A percentile compares a stretch with the other conserved stretches of the same genome.
phyloP scores from a whole-genome alignment of 2,888 invertebrate genomes.

The Drosophila pseudotalamancana region DNA sequence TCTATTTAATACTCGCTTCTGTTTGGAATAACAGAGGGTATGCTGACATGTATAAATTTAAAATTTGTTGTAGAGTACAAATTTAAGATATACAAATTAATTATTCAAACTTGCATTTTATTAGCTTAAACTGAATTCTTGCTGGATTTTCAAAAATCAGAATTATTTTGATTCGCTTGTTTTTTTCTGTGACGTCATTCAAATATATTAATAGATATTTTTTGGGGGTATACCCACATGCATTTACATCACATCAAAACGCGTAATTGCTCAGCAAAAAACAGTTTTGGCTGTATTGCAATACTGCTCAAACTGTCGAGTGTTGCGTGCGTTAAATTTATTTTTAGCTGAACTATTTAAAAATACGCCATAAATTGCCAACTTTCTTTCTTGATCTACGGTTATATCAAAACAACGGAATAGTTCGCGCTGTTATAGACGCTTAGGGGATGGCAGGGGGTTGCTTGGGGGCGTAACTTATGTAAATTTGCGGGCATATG shows the following conservation, averaged over 20 bases:
- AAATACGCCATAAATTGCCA: constrained; percentile 22
- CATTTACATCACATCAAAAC: neutral
- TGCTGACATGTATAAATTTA: too few relatives aligned
- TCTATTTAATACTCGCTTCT: too few relatives aligned
- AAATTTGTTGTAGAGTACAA: too few relatives aligned
- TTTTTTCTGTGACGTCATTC: constrained; percentile 16
- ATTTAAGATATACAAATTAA: neutral
- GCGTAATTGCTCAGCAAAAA: neutral
- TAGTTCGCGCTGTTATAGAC: neutral
- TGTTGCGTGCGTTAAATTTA: constrained; percentile 30
- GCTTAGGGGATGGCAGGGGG: neutral
- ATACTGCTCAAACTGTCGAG: constrained; percentile 3
- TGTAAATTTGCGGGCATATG: constrained; percentile 38
- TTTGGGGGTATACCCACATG: neutral
- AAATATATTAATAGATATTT: neutral
- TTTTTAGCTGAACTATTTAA: constrained; percentile 32
- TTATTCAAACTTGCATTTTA: neutral
- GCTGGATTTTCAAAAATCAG: neutral
- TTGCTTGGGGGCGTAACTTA: constrained; percentile 1
- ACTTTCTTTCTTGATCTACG: constrained; percentile 10
- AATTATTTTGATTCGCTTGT: neutral
- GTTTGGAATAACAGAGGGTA: too few relatives aligned
- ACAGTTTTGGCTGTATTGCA: constrained; percentile 27
- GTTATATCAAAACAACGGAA: neutral
- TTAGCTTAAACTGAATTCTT: neutral